Evolutionary conservation across 2,797 vertebrate species (phyloP), one percentile per base, ranked within the genome.

Genomic region (Stomatorhinus walkeri): DNA sequence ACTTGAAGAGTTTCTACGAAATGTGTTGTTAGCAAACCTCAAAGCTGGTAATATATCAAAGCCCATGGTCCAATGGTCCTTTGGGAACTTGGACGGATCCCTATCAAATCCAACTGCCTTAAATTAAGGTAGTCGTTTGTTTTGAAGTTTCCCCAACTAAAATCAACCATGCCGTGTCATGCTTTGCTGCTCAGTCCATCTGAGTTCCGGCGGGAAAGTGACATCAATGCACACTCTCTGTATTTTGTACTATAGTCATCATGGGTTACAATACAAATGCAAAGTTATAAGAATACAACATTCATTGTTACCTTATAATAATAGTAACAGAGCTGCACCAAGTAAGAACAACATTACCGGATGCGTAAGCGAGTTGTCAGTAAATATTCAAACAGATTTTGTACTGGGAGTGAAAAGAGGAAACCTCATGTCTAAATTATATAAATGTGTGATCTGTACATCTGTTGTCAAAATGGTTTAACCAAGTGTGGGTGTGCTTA

Each of bases 391-490:
- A 81, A 81, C 76, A 46, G 76, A 81, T 81, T 46, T 81, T 81
- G 40, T 43, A 81, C 16, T 46, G 40, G 40, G 40, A 10, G 76
- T 81, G 76, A 81, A 46, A 81, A 81, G 40, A 46, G 7, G 36
- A 46, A 46, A 81, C 36, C 40, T 81, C 76, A 22, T 22, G 76
- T 46, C 40, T 81, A 81, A 81, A 81, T 81, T 81, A 81, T 81
- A 43, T 81, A 81, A 43, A n/a, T 81, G 40, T 46, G 40, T 81
- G 76, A 46, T 46, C 76, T 19, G 76, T 81, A 46, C 76, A 46
- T 81, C 76, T 81, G 76, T 81, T 81, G 9, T 81, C 76, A 81
- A 46, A 81, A 81, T 81, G 40, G 40, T 43, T 81, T 81, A 81
- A 46, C 76, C 76, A 81, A 81, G 76, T 81, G 76, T 46, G 40